phyloP scores from a whole-genome alignment of 2,797 vertebrate genomes.

The Rhyacichthys aspro region DNA sequence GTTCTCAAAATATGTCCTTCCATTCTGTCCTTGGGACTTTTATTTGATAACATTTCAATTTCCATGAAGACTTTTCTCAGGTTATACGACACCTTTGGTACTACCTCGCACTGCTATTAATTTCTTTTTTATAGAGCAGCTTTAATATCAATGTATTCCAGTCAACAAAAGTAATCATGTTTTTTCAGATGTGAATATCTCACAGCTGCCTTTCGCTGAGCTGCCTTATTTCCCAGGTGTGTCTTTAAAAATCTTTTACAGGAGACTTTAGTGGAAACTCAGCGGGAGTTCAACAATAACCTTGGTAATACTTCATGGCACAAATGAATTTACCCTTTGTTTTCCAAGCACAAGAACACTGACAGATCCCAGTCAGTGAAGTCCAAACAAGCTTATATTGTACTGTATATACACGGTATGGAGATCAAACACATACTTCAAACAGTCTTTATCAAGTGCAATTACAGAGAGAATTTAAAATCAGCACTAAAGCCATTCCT shows the following conservation, averaged over 20 bases:
- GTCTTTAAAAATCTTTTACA: slow-evolving; percentile 57
- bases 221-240: slow-evolving; percentile 61
- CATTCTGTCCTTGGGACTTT: slow-evolving; percentile 33
- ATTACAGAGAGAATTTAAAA: no score
- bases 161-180: slow-evolving; percentile 51
- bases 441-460: background rate
- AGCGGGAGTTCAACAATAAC: slow-evolving; percentile 46
- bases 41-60: slow-evolving; percentile 28
- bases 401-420: no score
- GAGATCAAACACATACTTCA: no score
- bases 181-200: slow-evolving; percentile 48
- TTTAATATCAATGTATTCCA: slow-evolving; percentile 44
- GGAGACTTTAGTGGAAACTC: slow-evolving; percentile 47
- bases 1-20: slow-evolving; percentile 3
- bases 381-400: no score
- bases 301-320: slow-evolving; percentile 50
- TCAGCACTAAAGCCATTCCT: no score
- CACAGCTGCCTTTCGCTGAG: slow-evolving; percentile 46
- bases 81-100: slow-evolving; percentile 39
- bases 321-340: slow-evolving; percentile 53
- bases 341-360: slow-evolving; percentile 68
- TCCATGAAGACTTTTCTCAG: slow-evolving; percentile 33
- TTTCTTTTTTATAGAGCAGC: slow-evolving; percentile 26
- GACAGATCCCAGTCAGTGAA: slow-evolving; percentile 65
- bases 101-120: slow-evolving; percentile 33